Percentiles rank a stretch among this genome's conserved stretches.
Conservation (phyloP, 35 echinoderm and acorn worm species). For the Ophioderma brevispina region DNA sequence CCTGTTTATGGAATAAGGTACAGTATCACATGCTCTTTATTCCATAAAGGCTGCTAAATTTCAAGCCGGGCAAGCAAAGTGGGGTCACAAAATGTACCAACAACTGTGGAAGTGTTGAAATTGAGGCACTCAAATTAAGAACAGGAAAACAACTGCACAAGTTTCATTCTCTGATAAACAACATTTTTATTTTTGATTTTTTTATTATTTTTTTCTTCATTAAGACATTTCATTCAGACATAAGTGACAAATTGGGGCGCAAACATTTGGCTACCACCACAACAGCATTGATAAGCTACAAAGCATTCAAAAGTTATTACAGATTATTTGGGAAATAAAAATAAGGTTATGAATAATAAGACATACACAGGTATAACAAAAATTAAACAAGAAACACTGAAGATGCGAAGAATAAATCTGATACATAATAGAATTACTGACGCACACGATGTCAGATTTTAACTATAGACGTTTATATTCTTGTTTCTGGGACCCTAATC, state of each 20-base stretch:
- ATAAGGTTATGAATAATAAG: neutral
- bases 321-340: neutral
- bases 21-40: too few species aligned
- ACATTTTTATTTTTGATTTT: neutral
- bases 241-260: neutral
- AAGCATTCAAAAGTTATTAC: neutral
- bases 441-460: too few species aligned
- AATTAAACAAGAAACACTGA: neutral
- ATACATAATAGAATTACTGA: too few species aligned
- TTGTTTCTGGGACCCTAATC: too few species aligned
- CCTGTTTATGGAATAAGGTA: too few species aligned
- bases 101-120: too few species aligned
- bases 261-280: neutral
- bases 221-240: neutral
- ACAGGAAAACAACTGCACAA: neutral
- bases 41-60: too few species aligned
- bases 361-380: slow-evolving; percentile 2
- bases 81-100: too few species aligned
- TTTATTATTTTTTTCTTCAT: neutral
- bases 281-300: neutral
- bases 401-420: neutral
- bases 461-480: too few species aligned
- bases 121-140: too few species aligned
- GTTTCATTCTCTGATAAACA: slow-evolving; percentile 4
- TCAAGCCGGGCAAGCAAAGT: too few species aligned